phyloP scores from a whole-genome alignment of 1,140 invertebrate species.

The Drosophila melanica region DNA sequence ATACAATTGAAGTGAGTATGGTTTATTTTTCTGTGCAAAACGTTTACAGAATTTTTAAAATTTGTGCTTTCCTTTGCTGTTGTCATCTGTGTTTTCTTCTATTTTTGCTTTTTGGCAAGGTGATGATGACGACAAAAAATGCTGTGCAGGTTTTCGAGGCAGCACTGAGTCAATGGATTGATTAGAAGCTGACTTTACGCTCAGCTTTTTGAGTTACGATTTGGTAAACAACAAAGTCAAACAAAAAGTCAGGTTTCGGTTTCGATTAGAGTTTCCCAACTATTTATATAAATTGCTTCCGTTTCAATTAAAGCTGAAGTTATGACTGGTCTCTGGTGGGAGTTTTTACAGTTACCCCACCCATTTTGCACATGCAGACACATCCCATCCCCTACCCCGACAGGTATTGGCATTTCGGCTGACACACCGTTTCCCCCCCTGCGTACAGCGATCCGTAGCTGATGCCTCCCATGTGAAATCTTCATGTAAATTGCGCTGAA shows the following conservation, averaged over 20 bases:
- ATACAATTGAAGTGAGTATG: conserved; percentile 7
- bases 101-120: not conserved
- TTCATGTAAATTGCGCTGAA: conserved; percentile 71
- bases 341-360: not conserved
- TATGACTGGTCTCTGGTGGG: not conserved
- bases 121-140: conserved; percentile 14
- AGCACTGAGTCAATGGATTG: conserved; percentile 51
- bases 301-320: not conserved
- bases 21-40: conserved; percentile 39
- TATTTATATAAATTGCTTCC: not conserved
- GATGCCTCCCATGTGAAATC: conserved; percentile 66
- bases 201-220: not conserved
- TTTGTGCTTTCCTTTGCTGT: conserved; percentile 41
- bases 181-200: conserved; percentile 23
- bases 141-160: conserved; percentile 24
- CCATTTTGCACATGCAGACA: not conserved
- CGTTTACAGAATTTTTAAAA: conserved; percentile 68
- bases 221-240: not conserved
- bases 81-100: conserved; percentile 11
- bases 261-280: not conserved
- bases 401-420: not conserved
- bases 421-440: no score
- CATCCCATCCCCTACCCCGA: not conserved
- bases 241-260: no score
- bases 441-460: conserved; percentile 41